A percentile compares a stretch with the other conserved stretches of the same genome.
phyloP scores from a whole-genome alignment of 2,888 invertebrate species.

The Lutraria lutraria region DNA sequence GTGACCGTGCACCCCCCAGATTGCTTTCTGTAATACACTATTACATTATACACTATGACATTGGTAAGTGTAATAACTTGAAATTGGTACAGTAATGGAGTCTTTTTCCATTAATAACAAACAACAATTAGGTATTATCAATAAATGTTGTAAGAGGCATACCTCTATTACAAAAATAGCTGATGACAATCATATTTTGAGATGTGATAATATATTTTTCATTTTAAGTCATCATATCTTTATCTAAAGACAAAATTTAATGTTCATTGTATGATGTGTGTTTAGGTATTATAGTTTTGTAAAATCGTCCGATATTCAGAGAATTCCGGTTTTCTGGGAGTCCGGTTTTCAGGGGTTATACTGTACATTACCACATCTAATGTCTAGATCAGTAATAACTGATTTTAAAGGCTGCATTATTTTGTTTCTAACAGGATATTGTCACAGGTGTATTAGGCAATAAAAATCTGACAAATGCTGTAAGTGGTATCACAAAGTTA shows the following conservation, averaged over 20 bases:
- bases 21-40: neutral
- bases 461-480: constrained; percentile 32
- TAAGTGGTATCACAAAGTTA: constrained; percentile 30
- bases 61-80: too few species aligned
- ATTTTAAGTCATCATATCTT: too few species aligned
- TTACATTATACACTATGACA: neutral
- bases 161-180: too few species aligned
- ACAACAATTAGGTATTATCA: neutral
- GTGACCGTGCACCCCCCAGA: neutral
- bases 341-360: too few species aligned
- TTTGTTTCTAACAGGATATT: constrained; percentile 7
- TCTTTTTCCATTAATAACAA: neutral
- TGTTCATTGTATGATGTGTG: too few species aligned
- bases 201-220: too few species aligned
- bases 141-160: neutral
- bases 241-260: too few species aligned
- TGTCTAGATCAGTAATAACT: neutral
- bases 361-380: constrained; percentile 18
- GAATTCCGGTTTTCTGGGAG: too few species aligned
- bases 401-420: neutral
- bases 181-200: too few species aligned
- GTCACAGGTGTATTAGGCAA: constrained; percentile 42
- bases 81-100: too few species aligned
- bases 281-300: too few species aligned
- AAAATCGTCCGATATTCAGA: too few species aligned